Percentiles rank a stretch among this genome's conserved stretches.
These are phyloP conservation scores for Scolopax bukidnonensis DNA, from an alignment of 2,797 vertebrate species.

Conservation along the genomic window DNA sequence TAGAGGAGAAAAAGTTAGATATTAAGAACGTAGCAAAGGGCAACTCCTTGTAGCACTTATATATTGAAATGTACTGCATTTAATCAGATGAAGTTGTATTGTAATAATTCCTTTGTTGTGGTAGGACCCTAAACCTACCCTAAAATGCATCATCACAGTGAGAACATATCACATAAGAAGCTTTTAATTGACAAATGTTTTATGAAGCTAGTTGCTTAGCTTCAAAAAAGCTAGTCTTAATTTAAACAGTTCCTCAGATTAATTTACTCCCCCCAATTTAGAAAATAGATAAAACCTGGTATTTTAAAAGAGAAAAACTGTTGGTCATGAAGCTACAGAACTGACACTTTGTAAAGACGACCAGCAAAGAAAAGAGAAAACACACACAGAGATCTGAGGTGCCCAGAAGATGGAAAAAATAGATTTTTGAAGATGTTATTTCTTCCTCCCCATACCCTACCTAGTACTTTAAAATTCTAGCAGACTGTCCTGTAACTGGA, in stretches of 20 bases:
- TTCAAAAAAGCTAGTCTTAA: neutral
- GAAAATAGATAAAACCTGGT: fast-evolving
- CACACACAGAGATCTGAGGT: neutral
- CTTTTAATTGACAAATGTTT: neutral
- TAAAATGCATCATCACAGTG: neutral
- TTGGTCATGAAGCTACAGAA: neutral
- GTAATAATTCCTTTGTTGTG: neutral
- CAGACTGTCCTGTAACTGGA: neutral
- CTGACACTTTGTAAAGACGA: neutral
- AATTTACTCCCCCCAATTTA: neutral
- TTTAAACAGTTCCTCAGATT: neutral
- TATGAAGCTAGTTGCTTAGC: neutral
- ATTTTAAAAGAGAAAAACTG: neutral
- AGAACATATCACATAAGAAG: neutral
- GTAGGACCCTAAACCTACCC: neutral
- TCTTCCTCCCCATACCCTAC: neutral
- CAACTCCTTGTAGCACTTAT: neutral
- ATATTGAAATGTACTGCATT: neutral
- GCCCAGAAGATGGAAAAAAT: neutral
- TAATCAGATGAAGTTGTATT: neutral
- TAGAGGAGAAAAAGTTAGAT: neutral
- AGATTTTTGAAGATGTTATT: neutral
- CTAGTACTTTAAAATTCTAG: neutral
- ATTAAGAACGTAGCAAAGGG: neutral
- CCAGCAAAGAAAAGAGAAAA: neutral